Evolutionary conservation across 2,888 invertebrate species (phyloP).

Genomic region (Hylaea fasciaria): DNA sequence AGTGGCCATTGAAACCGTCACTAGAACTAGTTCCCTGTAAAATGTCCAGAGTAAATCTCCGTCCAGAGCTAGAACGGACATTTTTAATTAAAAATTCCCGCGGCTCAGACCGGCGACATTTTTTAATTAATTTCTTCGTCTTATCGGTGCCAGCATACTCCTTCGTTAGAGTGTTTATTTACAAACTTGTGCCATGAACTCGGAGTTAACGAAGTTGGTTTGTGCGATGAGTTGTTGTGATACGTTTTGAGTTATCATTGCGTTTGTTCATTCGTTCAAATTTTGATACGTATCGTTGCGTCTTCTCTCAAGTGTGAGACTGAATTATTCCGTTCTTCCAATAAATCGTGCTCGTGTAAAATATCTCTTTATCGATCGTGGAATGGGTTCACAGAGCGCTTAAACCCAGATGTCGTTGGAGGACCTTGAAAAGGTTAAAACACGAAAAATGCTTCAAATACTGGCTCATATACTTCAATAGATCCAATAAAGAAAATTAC

Average conservation of each 20-base stretch:
- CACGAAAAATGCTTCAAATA: too few relatives aligned
- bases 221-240: neutral
- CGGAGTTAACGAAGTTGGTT: slow-evolving; percentile 3
- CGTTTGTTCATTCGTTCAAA: neutral
- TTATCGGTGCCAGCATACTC: slow-evolving; percentile 27
- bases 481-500: too few relatives aligned
- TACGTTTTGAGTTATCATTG: neutral
- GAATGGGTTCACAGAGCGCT: too few relatives aligned
- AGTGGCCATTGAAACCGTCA: neutral
- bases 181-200: slow-evolving; percentile 15
- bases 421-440: too few relatives aligned
- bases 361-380: too few relatives aligned
- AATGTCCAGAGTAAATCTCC: slow-evolving; percentile 23
- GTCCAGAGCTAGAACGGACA: slow-evolving; percentile 7
- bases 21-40: slow-evolving; percentile 8
- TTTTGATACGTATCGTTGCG: too few relatives aligned
- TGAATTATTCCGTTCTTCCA: too few relatives aligned
- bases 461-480: too few relatives aligned
- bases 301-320: too few relatives aligned
- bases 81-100: slow-evolving; percentile 32
- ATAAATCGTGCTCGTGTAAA: too few relatives aligned
- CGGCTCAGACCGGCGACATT: slow-evolving; percentile 21
- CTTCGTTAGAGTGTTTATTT: slow-evolving; percentile 25
- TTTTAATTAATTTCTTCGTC: slow-evolving; percentile 26
- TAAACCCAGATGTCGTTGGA: too few relatives aligned